Conservation (phyloP, 2,888 invertebrate genomes). For the Pardosa pseudoannulata region DNA sequence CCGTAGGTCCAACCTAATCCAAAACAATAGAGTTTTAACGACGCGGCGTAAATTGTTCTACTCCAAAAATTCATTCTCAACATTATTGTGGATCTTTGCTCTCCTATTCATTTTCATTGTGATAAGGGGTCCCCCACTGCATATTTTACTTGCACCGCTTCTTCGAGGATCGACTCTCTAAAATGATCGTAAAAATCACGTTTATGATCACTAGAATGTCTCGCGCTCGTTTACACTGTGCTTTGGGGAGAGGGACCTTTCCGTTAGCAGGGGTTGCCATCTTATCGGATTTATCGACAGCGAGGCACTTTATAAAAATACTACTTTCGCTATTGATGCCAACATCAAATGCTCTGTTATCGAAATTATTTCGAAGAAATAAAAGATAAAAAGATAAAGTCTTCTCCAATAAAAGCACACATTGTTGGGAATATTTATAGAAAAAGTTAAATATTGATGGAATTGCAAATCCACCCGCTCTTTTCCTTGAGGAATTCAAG, state of each 20-base stretch:
- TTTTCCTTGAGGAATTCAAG: too few species aligned
- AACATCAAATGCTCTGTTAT: too few species aligned
- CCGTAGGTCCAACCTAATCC: not conserved
- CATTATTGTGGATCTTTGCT: conserved; percentile 12
- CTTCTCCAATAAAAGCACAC: too few species aligned
- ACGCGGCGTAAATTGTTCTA: conserved; percentile 52
- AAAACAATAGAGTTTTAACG: conserved; percentile 64
- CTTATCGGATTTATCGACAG: not conserved
- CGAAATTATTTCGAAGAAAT: too few species aligned
- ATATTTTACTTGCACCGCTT: conserved; percentile 55
- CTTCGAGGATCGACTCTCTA: conserved; percentile 63
- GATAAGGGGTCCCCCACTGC: conserved; percentile 46
- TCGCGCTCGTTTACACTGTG: conserved; percentile 50
- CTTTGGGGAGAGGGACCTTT: conserved; percentile 34
- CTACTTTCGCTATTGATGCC: too few species aligned
- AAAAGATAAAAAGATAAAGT: too few species aligned
- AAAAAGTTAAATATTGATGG: too few species aligned
- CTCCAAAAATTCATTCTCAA: conserved; percentile 57
- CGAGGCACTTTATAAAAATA: too few species aligned
- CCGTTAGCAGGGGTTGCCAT: not conserved
- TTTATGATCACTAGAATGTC: conserved; percentile 55
- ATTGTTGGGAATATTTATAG: too few species aligned
- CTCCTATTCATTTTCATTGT: conserved; percentile 67
- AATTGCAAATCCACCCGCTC: too few species aligned
- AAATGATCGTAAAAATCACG: conserved; percentile 70